phyloP scores from a whole-genome alignment of 2,888 invertebrate genomes.

The Amitus sp. region DNA sequence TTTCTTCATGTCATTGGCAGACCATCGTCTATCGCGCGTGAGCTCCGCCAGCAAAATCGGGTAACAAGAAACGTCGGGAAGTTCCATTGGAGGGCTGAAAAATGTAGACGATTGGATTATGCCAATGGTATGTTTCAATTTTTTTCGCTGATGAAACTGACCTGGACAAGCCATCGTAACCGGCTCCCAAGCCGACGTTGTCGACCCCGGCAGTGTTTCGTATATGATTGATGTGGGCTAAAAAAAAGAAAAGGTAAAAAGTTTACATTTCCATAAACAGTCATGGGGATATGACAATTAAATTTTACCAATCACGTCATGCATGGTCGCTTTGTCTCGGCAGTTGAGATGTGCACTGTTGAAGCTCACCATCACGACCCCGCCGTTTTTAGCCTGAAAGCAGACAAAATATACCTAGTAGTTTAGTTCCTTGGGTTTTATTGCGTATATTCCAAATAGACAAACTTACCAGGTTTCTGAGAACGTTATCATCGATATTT shows the following conservation, averaged over 20 bases:
- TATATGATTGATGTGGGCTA: conserved; percentile 74
- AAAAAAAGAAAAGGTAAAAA: conserved; percentile 4
- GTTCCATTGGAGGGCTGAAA: conserved; percentile 66
- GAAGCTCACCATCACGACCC: conserved; percentile 76
- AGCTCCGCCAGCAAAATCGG: conserved; percentile 73
- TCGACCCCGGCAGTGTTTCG: conserved; percentile 73
- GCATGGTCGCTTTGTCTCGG: conserved; percentile 69
- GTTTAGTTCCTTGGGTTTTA: not conserved
- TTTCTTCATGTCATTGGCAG: conserved; percentile 71
- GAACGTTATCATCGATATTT: conserved; percentile 72
- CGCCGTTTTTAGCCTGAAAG: too few species aligned
- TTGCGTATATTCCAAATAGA: too few species aligned
- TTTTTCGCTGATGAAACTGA: conserved; percentile 36
- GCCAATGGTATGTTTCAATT: not conserved
- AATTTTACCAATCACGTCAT: conserved; percentile 70
- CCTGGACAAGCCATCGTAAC: conserved; percentile 70
- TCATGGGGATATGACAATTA: too few species aligned
- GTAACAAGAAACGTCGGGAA: conserved; percentile 71
- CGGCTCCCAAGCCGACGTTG: conserved; percentile 74
- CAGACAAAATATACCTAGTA: conserved; percentile 9
- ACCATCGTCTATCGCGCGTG: conserved; percentile 71
- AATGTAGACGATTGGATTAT: too few species aligned
- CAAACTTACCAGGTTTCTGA: conserved; percentile 66
- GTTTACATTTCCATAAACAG: conserved; percentile 1
- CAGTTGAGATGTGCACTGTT: conserved; percentile 72